phyloP scores from a whole-genome alignment of 1,140 invertebrate genomes.

The Whitmania pigra region DNA sequence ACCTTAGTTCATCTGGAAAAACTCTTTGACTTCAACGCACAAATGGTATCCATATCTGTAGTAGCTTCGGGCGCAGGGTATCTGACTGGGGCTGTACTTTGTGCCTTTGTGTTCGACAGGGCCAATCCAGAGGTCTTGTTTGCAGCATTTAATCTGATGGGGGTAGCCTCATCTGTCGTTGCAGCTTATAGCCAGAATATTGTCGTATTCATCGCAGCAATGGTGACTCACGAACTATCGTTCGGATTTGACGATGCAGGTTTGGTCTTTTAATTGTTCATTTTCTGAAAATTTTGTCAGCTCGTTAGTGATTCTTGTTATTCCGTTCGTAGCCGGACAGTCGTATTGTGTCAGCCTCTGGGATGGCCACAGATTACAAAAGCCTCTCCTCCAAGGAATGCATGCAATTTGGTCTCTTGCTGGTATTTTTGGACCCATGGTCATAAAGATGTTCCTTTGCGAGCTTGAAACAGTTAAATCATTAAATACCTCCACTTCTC shows the following conservation, averaged over 20 bases:
- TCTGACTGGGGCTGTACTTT: not conserved
- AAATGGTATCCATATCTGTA: not conserved
- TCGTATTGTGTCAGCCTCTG: constrained; percentile 16
- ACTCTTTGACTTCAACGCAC: not conserved
- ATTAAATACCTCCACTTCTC: no score
- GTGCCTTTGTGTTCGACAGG: constrained; percentile 2
- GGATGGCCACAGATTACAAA: not conserved
- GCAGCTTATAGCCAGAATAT: not conserved
- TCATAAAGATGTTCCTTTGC: constrained; percentile 9
- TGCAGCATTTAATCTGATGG: not conserved
- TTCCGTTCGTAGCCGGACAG: constrained; percentile 15
- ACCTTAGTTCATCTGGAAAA: constrained; percentile 5
- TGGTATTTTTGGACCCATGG: constrained; percentile 8
- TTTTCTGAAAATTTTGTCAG: no score
- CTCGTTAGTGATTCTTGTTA: not conserved
- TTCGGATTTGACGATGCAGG: constrained; percentile 9
- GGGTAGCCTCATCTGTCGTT: not conserved
- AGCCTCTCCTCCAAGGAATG: constrained; percentile 10
- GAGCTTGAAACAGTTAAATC: not conserved
- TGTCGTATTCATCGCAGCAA: not conserved
- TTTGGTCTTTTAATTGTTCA: not conserved
- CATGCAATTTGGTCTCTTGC: constrained; percentile 16
- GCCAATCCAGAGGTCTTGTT: constrained; percentile 1
- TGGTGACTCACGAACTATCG: not conserved
- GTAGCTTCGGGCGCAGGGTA: not conserved